Evolutionary conservation across 2,113 vertebrate genomes (phyloP), one percentile per base, ranked within the genome.

Genomic region (Phylloscopus whistleri): DNA sequence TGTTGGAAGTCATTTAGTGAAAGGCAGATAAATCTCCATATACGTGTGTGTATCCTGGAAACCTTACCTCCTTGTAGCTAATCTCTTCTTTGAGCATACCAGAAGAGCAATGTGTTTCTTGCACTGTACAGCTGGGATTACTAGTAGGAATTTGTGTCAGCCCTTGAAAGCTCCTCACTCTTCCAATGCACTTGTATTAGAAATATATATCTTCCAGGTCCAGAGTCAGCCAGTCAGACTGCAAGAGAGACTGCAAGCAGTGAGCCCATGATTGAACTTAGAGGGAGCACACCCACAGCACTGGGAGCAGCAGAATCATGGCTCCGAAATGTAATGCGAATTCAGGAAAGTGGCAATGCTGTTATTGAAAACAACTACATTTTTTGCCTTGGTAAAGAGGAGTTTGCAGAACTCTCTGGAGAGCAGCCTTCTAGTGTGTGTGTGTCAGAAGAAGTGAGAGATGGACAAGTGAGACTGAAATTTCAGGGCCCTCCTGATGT

Each of bases 311-410:
- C 99, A 39, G 7, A 92, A 14, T 30, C 4, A 0, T 99, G 99
- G 99, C 88, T 98, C 56, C 72, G 15, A 10, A 19, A 12, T 1
- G 5, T 95, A 10, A 37, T 98, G 55, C 19, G 9, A 39, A n/a
- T 78, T 30, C 24, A 19, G 24, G 22, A 46, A 15, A 4, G 2
- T 3, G 4, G 53, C 5, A 1, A 0, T 76, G 88, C 94, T 55
- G 1, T 27, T 37, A 98, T 99, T 93, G 60, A 68, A 69, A 98
- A 99, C 94, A 99, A 98, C 88, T 98, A 96, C 77, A 96, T 99
- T 84, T 95, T 97, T 78, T 97, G 97, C 92, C 88, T 99, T 0
- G 97, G 98, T 21, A 97, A 96, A 69, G 22, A 76, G 1, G 96
- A 99, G 33, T 96, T 98, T 48, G 73, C 67, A 62, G 48, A 83